Percentiles rank a stretch among this genome's conserved stretches.
Evolutionary conservation across 2,113 vertebrate genomes (phyloP).

Genomic region (Myiopsitta monachus): DNA sequence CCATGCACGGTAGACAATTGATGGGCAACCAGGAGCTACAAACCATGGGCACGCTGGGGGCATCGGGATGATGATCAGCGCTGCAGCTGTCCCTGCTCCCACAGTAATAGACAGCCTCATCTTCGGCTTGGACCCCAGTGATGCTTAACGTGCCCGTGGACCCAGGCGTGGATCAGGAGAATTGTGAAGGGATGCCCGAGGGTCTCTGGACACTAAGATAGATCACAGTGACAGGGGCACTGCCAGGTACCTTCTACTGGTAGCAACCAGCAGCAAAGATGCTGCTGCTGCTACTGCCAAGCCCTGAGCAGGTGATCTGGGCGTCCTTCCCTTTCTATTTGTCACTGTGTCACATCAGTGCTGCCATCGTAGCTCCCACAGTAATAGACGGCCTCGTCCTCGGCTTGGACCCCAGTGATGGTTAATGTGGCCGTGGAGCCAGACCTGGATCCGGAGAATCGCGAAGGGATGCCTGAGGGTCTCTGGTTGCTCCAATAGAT

Average conservation of each 20-base stretch:
- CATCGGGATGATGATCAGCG: not conserved
- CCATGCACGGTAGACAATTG: not conserved
- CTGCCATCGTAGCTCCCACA: rapidly evolving
- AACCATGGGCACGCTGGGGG: not conserved
- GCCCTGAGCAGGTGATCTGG: not conserved
- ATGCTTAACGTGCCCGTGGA: not conserved
- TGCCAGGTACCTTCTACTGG: not conserved
- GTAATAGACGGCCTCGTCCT: not conserved
- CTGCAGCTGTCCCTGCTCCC: no score
- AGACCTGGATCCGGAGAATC: not conserved
- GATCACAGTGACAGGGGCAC: not conserved
- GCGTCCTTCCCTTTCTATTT: no score
- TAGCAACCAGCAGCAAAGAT: no score
- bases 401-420: not conserved
- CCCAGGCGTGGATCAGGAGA: rapidly evolving
- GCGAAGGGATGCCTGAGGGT: not conserved
- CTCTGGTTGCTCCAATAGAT: rapidly evolving
- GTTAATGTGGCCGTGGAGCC: not conserved
- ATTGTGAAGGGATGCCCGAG: not conserved
- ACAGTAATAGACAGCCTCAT: not conserved
- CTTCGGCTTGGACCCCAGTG: not conserved
- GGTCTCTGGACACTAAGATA: rapidly evolving
- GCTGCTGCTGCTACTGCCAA: no score
- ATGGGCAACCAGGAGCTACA: not conserved
- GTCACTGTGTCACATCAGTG: no score